Base-by-base conservation (phyloP, 2,888 invertebrate genomes). In the Scelioninae gen. 1 region DNA sequence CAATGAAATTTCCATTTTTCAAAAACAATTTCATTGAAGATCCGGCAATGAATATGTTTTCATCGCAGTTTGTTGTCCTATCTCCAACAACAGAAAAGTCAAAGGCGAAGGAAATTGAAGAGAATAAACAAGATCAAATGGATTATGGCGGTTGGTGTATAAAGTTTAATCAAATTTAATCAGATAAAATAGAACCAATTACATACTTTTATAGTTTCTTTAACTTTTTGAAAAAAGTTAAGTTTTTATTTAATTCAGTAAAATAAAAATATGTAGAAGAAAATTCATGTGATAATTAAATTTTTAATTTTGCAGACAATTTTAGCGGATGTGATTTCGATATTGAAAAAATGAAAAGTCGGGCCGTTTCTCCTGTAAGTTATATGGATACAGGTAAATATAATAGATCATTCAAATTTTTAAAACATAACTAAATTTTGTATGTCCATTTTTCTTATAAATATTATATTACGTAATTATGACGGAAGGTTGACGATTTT, bases 241-340 rank as follows among this genome's bases (percentile, higher is more conserved):
- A n/a, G n/a, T n/a, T n/a, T n/a, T n/a, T n/a, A n/a, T n/a, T n/a
- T n/a, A n/a, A n/a, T n/a, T n/a, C n/a, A n/a, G n/a, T n/a, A n/a
- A n/a, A n/a, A n/a, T n/a, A n/a, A n/a, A n/a, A n/a, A n/a, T n/a
- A n/a, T n/a, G n/a, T n/a, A n/a, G n/a, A n/a, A n/a, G n/a, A n/a
- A n/a, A n/a, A n/a, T n/a, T n/a, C n/a, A n/a, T n/a, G n/a, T n/a
- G n/a, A n/a, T 38, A 38, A 38, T 38, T 38, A 38, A 38, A 38
- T 38, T 4, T 38, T 38, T 8, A 1, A 23, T 23, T 23, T 38
- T 38, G 45, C 55, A 55, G 56, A 56, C 38, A 60, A 60, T 43
- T 31, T 60, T n/a, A 55, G 53, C 10, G 29, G 43, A 31, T 53
- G 53, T 40, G 53, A 66, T 55, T 66, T 40, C 11, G 60, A 60